Base-by-base conservation (phyloP, 2,113 vertebrate species). In the Megaleporinus macrocephalus region DNA sequence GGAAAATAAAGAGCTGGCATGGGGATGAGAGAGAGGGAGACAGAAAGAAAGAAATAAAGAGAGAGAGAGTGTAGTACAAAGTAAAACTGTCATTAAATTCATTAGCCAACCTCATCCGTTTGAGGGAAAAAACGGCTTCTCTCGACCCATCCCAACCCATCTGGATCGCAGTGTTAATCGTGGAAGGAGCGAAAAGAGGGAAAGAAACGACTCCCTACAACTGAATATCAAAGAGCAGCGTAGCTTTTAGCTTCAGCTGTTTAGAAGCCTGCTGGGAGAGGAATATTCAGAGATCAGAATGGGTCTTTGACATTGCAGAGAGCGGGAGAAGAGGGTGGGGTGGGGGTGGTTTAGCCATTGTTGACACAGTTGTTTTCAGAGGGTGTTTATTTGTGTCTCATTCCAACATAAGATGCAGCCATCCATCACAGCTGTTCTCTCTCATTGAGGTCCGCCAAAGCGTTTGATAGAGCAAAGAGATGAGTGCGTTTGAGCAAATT, bases 271-370 rank as follows among this genome's bases (percentile, higher is more conserved):
- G 69, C 73, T 78, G 72, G 77, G 63, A 84, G 83, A 72, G 73
- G 63, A 81, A 71, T 76, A 81, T 83, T 88, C 81, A 79, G 75
- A 68, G 74, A 85, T 78, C 74, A 80, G 63, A 85, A 57, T 68
- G 61, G 66, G 78, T 73, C 14, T 49, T 86, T 72, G 78, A 76
- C 41, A 80, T 30, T 27, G 15, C 41, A 7, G 15, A 65, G 20
- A 30, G 30, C 10, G 57, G 71, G 22, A 16, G 73, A 11, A 44
- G 11, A 44, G 41, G 41, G 41, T 44, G n/a, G 29, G 41, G 51
- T 12, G n/a, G 14, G 24, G 68, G 59, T 70, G 72, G 13, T 26
- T 66, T 36, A 36, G 62, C 30, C 81, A 70, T 76, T 78, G 82
- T 71, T 68, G 79, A 80, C 29, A 69, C 62, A 76, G 71, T 82